Percentiles rank a stretch among this genome's conserved stretches.
Conservation (phyloP, 2,113 vertebrate species). For the Dicentrarchus labrax region DNA sequence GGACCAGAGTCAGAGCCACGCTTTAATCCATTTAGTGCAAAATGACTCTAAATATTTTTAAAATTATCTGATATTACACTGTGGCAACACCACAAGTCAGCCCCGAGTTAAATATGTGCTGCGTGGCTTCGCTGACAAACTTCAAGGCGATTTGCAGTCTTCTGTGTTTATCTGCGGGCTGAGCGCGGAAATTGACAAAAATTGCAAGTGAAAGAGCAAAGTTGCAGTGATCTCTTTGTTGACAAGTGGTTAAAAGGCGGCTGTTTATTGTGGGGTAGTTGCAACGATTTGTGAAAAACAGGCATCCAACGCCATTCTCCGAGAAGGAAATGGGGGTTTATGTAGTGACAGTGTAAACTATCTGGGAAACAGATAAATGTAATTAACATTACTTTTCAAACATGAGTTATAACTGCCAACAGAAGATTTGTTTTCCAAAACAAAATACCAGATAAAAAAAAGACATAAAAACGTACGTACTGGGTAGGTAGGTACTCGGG, state of each 20-base stretch:
- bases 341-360: not conserved
- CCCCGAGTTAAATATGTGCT: not conserved
- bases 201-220: conserved; percentile 45
- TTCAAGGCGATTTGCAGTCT: conserved; percentile 5
- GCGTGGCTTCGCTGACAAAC: not conserved
- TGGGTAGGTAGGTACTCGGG: not conserved
- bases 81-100: conserved; percentile 9
- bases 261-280: conserved; percentile 8
- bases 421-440: conserved; percentile 1
- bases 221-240: conserved; percentile 5
- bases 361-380: not conserved
- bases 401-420: not conserved
- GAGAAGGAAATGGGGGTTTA: not conserved
- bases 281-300: conserved; percentile 8
- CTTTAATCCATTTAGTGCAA: not conserved
- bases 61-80: conserved; percentile 7
- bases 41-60: conserved; percentile 13
- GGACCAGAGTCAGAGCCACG: not conserved
- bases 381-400: too few relatives aligned
- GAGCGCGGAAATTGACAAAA: conserved; percentile 4
- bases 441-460: not conserved
- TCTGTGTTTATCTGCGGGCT: not conserved
- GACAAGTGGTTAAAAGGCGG: conserved; percentile 16
- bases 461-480: not conserved
- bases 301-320: not conserved